Base-by-base conservation (phyloP, 2,797 vertebrate genomes). In the Phoxinus dragarum region DNA sequence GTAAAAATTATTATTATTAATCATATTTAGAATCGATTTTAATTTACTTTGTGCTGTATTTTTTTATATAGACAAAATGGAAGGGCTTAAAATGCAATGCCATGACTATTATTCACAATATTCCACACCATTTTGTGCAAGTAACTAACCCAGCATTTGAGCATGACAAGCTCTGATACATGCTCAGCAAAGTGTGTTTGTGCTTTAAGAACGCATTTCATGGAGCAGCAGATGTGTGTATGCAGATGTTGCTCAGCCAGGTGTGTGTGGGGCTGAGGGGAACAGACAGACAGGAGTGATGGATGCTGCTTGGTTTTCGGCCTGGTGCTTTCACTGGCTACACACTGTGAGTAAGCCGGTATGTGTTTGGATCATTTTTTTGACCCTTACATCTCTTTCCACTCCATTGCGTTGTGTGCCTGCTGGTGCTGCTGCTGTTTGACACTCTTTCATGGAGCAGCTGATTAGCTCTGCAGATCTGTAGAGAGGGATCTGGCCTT, bases 361-460 rank as follows among this genome's bases (percentile, higher is more conserved):
- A 52, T 80, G 73, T 85, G 78, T 81, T 66, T 59, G 47, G 66
- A 40, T 73, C 67, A 38, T 64, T 73, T 31, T n/a, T 80, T 19
- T 86, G 44, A 66, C 68, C 74, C 69, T 88, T 88, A 89, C 93
- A 91, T 91, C 44, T 68, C 23, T 44, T n/a, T 34, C 27, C 82
- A 27, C 74, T 40, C 10, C 47, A 38, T 69, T 75, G 27, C 36
- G 14, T 64, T 67, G 47, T 61, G 64, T 80, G 77, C 40, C 77
- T 66, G 49, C 85, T 78, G 54, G 36, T 44, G 66, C 71, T 73
- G 54, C 42, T 44, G 66, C 71, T 72, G 71, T 74, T 38, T 61
- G 14, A 78, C 54, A 27, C 34, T 49, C 36, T 61, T 72, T 47
- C 75, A 34, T 75, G 66, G 42, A 78, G 73, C 66, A 40, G 52